phyloP scores from a whole-genome alignment of 2,797 vertebrate genomes.

The Sebastes oblongus region DNA sequence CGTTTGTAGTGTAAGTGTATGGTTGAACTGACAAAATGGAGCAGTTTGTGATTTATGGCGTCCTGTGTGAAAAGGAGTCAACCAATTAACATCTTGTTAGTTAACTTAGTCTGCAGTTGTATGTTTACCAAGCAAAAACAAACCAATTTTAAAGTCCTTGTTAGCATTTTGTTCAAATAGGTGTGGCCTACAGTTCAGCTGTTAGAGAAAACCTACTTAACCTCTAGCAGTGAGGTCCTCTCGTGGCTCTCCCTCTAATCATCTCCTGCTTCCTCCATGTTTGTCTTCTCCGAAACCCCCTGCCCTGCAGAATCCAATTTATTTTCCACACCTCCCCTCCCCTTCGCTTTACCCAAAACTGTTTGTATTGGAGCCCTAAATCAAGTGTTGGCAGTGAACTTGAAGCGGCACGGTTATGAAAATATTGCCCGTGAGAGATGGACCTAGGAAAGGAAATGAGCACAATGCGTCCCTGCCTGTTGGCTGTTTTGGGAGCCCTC shows the following conservation, averaged over 20 bases:
- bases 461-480: conserved; percentile 70
- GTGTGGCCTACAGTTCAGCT: conserved; percentile 39
- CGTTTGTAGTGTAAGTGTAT: neutral
- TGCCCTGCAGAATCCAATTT: conserved; percentile 72
- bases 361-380: conserved; percentile 84
- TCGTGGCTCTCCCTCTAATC: conserved; percentile 64
- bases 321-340: conserved; percentile 72
- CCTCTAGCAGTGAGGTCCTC: conserved; percentile 54
- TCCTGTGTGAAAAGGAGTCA: conserved; percentile 1
- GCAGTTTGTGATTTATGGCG: conserved; percentile 21
- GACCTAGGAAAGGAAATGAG: conserved; percentile 78
- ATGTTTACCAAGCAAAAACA: conserved; percentile 21
- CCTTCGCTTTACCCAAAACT: conserved; percentile 69
- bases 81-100: conserved; percentile 21
- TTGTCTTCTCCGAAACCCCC: conserved; percentile 66
- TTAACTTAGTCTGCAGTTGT: neutral
- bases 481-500: conserved; percentile 69
- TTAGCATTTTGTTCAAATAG: conserved; percentile 34
- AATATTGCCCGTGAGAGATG: conserved; percentile 84
- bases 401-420: conserved; percentile 82
- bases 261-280: conserved; percentile 71
- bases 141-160: conserved; percentile 14
- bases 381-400: conserved; percentile 83
- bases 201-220: conserved; percentile 68
- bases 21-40: neutral